Conservation (phyloP, 2,113 vertebrate genomes). For the Aspidoscelis tigris region DNA sequence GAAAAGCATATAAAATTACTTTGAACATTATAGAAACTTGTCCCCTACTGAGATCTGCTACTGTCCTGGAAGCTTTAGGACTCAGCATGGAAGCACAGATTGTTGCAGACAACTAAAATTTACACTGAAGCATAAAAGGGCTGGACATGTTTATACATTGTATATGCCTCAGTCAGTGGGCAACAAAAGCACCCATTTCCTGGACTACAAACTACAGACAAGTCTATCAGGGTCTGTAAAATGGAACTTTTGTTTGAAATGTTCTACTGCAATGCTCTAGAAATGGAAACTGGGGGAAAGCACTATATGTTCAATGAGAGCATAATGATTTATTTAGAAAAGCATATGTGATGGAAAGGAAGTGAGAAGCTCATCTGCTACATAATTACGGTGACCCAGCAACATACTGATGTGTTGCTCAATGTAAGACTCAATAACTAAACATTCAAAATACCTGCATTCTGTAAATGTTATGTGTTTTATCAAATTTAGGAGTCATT, state of each 20-base stretch:
- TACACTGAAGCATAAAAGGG: constrained; percentile 36
- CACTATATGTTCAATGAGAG: too few relatives aligned
- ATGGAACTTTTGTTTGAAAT: neutral
- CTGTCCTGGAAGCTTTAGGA: constrained; percentile 30
- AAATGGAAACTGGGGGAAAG: neutral
- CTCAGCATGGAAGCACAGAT: neutral
- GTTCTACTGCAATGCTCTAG: neutral
- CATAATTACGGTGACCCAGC: too few relatives aligned
- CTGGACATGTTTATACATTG: constrained; percentile 18
- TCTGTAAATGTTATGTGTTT: too few relatives aligned
- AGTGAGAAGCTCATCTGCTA: too few relatives aligned
- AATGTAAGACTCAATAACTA: too few relatives aligned
- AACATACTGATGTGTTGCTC: too few relatives aligned
- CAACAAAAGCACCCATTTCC: neutral
- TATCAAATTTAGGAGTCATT: too few relatives aligned
- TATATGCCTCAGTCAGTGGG: constrained; percentile 16
- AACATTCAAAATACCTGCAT: too few relatives aligned
- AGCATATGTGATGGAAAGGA: neutral
- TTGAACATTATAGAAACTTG: constrained; percentile 37
- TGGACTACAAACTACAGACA: neutral
- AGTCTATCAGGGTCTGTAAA: neutral
- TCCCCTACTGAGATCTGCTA: constrained; percentile 7
- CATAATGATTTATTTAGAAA: neutral
- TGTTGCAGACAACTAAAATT: constrained; percentile 19
- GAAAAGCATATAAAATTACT: constrained; percentile 30